A percentile compares a stretch with the other conserved stretches of the same genome.
Evolutionary conservation across 2,888 invertebrate genomes (phyloP).

Genomic region (Oxyteleia sp.): DNA sequence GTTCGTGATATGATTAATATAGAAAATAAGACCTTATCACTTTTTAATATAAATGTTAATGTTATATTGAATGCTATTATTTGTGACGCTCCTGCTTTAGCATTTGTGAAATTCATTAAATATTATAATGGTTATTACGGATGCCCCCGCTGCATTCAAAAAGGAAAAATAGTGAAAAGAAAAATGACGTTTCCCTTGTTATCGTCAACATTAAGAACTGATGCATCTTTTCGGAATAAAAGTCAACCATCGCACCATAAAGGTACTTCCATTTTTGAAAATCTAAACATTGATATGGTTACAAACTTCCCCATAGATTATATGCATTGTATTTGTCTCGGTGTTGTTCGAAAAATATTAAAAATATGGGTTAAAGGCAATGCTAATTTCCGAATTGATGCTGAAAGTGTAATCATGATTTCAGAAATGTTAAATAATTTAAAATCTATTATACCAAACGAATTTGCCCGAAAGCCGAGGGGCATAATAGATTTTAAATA

Average conservation of each 20-base stretch:
- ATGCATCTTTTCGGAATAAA: background rate
- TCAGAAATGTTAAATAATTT: background rate
- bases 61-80: background rate
- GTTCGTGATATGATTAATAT: background rate
- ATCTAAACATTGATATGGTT: slow-evolving; percentile 2
- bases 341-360: slow-evolving; percentile 5
- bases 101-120: slow-evolving; percentile 6
- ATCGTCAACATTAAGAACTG: background rate
- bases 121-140: slow-evolving; percentile 12
- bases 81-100: slow-evolving; percentile 13
- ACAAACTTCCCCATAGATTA: slow-evolving; percentile 11
- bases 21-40: background rate
- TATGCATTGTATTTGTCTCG: slow-evolving; percentile 11
- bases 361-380: background rate
- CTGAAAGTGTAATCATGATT: background rate
- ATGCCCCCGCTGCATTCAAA: background rate
- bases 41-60: background rate
- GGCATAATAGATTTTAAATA: too few relatives aligned
- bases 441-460: slow-evolving; percentile 4
- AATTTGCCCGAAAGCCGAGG: slow-evolving; percentile 23
- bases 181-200: background rate
- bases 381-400: background rate
- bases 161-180: background rate
- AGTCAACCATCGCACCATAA: background rate
- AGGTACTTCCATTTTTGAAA: background rate